Percentiles rank a stretch among this genome's conserved stretches.
Evolutionary conservation across 2,113 vertebrate genomes (phyloP).

Genomic region (Actinemys pallida): DNA sequence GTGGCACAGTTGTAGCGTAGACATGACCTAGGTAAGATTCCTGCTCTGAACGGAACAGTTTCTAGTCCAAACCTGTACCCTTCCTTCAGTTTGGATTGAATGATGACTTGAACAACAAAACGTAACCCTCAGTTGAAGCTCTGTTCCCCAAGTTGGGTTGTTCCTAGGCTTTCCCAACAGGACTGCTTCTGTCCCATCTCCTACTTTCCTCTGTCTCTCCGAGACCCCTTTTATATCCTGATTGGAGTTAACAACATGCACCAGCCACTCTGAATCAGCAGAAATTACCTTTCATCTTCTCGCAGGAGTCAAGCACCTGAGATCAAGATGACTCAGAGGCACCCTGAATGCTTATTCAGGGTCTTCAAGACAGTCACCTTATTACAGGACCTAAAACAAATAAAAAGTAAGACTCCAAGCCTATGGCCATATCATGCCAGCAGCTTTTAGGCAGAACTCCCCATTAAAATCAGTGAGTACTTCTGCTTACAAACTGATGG

Average conservation of each 20-base stretch:
- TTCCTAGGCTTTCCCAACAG: background rate
- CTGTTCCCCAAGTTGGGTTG: background rate
- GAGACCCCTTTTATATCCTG: background rate
- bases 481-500: background rate
- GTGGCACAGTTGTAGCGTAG: background rate
- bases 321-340: background rate
- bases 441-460: background rate
- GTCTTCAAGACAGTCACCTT: too few species aligned
- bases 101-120: background rate
- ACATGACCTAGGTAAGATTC: fast-evolving
- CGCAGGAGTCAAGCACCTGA: background rate
- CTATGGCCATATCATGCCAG: background rate
- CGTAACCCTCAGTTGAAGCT: background rate
- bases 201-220: too few species aligned
- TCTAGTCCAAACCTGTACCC: fast-evolving
- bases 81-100: background rate
- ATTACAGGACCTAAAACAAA: background rate
- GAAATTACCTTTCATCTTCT: background rate
- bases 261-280: background rate
- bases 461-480: background rate
- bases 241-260: background rate
- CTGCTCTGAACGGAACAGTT: fast-evolving
- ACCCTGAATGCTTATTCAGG: background rate
- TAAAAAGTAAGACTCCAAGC: background rate
- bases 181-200: background rate